Evolutionary conservation across 30 jellyfish, hydroid and myxozoan species (phyloP), one percentile per base, ranked within the genome.

Genomic region (Pseudorhiza aurosa): DNA sequence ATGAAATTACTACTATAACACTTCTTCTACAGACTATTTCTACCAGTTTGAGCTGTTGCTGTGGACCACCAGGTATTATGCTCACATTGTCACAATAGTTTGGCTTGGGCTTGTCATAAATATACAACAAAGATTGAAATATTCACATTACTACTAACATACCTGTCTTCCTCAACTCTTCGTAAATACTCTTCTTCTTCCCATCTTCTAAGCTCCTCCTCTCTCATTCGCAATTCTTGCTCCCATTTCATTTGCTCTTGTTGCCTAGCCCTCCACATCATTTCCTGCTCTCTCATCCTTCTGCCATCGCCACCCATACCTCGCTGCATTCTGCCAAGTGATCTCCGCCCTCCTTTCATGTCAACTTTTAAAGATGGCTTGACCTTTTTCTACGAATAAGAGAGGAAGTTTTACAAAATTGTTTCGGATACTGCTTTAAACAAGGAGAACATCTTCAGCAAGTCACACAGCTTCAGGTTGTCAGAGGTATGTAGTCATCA

Each of bases 171-270:
- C 28, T 68, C 94, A 1, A 90, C 96, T 64, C 91, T 84, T 57
- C 95, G 65, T 75, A 72, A 68, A 42, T 75, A 91, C 58, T 91
- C 98, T 29, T 84, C 98, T 64, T 85, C 96, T 46, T 91, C 98
- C 98, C 98, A 91, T 28, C 98, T 60, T 63, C 96, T 51, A 10
- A 91, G 75, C 45, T 91, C 98, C 51, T 85, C 96, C 51, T 91
- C 98, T 58, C 96, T 68, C 81, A 83, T 72, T 33, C 98, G 65
- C 73, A 91, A 63, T 56, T 91, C 94, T 14, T 72, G 96, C 75
- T 91, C 98, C 96, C 98, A 83, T 22, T 87, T 58, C 87, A 91
- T 69, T 68, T 91, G 98, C 40, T 91, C 95, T 29, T 76, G 88
- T 49, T 91, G 96, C 57, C 95, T 59, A 30, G 89, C 96, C 39